Conservation (phyloP, 2,113 vertebrate genomes). For the Balaeniceps rex region DNA sequence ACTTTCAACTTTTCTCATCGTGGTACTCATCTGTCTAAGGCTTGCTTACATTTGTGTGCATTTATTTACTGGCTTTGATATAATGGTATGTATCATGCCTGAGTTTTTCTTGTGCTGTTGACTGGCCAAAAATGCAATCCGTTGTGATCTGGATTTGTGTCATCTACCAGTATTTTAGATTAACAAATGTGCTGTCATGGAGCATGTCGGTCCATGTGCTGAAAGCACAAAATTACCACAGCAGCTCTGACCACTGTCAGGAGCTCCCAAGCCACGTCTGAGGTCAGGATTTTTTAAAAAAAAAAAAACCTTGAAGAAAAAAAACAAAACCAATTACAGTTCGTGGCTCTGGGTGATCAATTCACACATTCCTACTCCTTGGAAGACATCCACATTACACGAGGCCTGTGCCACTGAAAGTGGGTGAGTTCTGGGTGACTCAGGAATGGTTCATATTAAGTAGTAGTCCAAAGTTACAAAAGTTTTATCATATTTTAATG, state of each 20-base stretch:
- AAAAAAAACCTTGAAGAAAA: background rate
- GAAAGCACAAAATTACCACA: background rate
- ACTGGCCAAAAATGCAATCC: background rate
- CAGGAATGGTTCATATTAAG: background rate
- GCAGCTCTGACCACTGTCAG: background rate
- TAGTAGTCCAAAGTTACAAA: background rate
- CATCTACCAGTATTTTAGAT: background rate
- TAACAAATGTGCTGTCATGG: background rate
- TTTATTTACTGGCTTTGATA: background rate
- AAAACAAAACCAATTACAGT: background rate
- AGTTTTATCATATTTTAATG: conserved; percentile 6
- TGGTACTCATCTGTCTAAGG: background rate
- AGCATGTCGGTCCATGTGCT: background rate
- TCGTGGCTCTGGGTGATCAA: background rate
- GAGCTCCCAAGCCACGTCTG: background rate
- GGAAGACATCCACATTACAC: background rate
- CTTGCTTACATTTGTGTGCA: background rate
- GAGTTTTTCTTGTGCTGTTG: background rate
- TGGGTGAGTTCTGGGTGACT: background rate
- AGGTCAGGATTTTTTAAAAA: background rate
- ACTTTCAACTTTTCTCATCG: background rate
- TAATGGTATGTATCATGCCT: background rate
- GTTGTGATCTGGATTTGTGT: background rate
- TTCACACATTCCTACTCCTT: background rate
- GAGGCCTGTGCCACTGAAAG: background rate